Conservation (phyloP, 2,113 vertebrate species). For the Datnioides undecimradiatus region DNA sequence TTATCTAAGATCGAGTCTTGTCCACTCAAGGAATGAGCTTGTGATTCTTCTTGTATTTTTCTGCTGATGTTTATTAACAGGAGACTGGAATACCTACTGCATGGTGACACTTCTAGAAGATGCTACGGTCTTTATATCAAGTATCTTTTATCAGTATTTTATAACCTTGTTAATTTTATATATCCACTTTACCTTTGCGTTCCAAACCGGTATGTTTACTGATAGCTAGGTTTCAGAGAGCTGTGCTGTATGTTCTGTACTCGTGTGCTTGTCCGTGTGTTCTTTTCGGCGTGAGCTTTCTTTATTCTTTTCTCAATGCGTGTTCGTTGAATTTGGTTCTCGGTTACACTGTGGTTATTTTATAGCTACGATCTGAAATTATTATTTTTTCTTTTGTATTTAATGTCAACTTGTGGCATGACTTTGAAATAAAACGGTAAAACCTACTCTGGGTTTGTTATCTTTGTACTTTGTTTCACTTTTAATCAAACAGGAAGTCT, state of each 20-base stretch:
- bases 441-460: constrained; percentile 47
- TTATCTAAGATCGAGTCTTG: constrained; percentile 58
- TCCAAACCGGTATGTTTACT: constrained; percentile 75
- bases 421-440: constrained; percentile 87
- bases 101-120: constrained; percentile 83
- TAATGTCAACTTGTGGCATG: constrained; percentile 89
- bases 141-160: constrained; percentile 86
- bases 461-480: constrained; percentile 1
- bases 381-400: constrained; percentile 85
- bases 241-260: constrained; percentile 78
- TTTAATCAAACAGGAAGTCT: not conserved
- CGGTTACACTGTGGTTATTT: constrained; percentile 87
- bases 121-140: constrained; percentile 82
- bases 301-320: constrained; percentile 46
- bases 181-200: constrained; percentile 69
- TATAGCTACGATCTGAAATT: constrained; percentile 77
- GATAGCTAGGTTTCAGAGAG: constrained; percentile 72
- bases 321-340: constrained; percentile 68
- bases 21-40: constrained; percentile 79
- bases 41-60: constrained; percentile 82
- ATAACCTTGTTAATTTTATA: constrained; percentile 85
- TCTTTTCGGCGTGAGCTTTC: constrained; percentile 61
- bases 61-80: constrained; percentile 78
- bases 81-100: constrained; percentile 79
- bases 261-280: constrained; percentile 71